These are phyloP conservation scores for Tetramorium bicarinatum DNA, from an alignment of 2,888 invertebrate species.

Conservation along the genomic window DNA sequence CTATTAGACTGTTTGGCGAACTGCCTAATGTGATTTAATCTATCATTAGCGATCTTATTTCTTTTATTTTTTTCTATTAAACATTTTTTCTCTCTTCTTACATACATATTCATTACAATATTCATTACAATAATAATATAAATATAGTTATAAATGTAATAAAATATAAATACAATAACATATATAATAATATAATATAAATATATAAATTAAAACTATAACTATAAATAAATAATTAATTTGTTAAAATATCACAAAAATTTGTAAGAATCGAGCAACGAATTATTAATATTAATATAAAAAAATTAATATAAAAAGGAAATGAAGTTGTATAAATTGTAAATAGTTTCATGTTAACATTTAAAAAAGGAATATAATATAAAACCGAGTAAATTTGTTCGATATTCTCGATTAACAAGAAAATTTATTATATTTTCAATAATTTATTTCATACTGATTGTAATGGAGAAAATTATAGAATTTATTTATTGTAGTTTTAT, in stretches of 20 bases:
- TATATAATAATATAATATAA: no score
- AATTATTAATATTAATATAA: no score
- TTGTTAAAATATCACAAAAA: background rate
- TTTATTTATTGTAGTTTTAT: constrained; percentile 13
- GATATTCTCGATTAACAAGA: background rate
- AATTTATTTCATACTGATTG: background rate
- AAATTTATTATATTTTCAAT: background rate
- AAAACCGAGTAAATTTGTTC: background rate
- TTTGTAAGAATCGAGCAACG: background rate
- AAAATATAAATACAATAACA: no score
- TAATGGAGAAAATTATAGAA: background rate
- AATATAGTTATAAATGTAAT: background rate
- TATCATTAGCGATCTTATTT: constrained; percentile 65
- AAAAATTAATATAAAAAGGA: background rate
- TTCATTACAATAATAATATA: background rate
- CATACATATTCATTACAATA: background rate
- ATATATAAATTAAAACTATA: background rate
- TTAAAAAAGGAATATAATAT: background rate
- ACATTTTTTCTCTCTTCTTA: constrained; percentile 18
- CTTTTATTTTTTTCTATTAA: background rate
- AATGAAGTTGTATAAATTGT: background rate
- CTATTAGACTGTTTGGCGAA: constrained; percentile 71
- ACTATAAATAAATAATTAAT: background rate
- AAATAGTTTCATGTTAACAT: background rate
- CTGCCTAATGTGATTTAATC: constrained; percentile 67